These are phyloP conservation scores for Sardina pilchardus DNA, from an alignment of 2,113 vertebrate species.

Conservation along the genomic window DNA sequence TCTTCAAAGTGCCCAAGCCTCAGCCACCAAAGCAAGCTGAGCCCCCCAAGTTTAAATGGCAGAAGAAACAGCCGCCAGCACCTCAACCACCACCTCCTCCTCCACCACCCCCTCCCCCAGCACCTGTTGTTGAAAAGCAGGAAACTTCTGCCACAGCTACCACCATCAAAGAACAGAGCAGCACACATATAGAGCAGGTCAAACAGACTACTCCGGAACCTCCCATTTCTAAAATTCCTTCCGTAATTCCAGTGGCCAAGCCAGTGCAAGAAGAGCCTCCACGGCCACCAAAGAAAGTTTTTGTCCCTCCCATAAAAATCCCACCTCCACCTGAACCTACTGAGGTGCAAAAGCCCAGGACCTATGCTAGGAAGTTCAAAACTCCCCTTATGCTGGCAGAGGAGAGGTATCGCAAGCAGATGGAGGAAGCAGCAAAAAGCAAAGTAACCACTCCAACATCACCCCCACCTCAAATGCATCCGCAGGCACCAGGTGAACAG, in stretches of 20 bases:
- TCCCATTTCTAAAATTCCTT: slow-evolving; percentile 47
- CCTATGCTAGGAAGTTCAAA: slow-evolving; percentile 84
- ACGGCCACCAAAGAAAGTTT: slow-evolving; percentile 59
- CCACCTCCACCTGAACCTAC: slow-evolving; percentile 68
- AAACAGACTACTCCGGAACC: slow-evolving; percentile 12
- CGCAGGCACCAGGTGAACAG: neutral
- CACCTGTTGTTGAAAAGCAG: slow-evolving; percentile 30
- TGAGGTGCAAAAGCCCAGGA: slow-evolving; percentile 62
- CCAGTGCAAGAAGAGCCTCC: slow-evolving; percentile 50
- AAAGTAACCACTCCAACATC: slow-evolving; percentile 61
- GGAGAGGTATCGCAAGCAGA: slow-evolving; percentile 82
- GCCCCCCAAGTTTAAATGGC: slow-evolving; percentile 66
- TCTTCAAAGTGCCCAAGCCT: slow-evolving; percentile 73
- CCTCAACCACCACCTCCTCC: slow-evolving; percentile 54
- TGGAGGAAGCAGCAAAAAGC: slow-evolving; percentile 71
- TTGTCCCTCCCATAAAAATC: slow-evolving; percentile 72
- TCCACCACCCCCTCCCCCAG: slow-evolving; percentile 38
- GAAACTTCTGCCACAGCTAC: slow-evolving; percentile 43
- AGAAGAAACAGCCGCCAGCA: slow-evolving; percentile 64
- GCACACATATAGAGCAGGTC: slow-evolving; percentile 44
- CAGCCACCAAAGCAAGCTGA: slow-evolving; percentile 63
- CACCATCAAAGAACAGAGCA: slow-evolving; percentile 52
- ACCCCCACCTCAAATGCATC: slow-evolving; percentile 41
- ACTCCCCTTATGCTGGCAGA: slow-evolving; percentile 93
- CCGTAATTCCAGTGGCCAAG: slow-evolving; percentile 45